Evolutionary conservation across 2,888 invertebrate genomes (phyloP).

Genomic region (Chromoteleia sp.): DNA sequence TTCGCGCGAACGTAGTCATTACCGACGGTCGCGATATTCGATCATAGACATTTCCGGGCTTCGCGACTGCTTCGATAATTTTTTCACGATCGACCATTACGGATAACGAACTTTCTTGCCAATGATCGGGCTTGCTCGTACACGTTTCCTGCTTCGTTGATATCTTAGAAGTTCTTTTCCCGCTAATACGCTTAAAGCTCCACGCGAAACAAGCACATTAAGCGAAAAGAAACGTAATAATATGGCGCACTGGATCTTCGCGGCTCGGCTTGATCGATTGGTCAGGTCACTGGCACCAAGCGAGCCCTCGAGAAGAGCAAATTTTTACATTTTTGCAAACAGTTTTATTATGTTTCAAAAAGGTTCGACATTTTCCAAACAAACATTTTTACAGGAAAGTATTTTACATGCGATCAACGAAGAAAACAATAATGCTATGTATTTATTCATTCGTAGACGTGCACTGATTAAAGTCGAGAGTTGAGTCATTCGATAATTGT

Average conservation of each 20-base stretch:
- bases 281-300: slow-evolving; percentile 49
- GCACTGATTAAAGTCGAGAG: too few relatives aligned
- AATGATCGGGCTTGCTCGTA: slow-evolving; percentile 19
- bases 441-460: too few relatives aligned
- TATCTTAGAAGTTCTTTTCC: slow-evolving; percentile 47
- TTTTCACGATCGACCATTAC: not conserved
- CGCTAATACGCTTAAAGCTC: slow-evolving; percentile 44
- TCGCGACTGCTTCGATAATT: not conserved
- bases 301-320: too few relatives aligned
- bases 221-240: slow-evolving; percentile 39
- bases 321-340: too few relatives aligned
- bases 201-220: not conserved
- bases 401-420: too few relatives aligned
- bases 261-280: slow-evolving; percentile 42
- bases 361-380: too few relatives aligned
- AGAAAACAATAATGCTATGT: too few relatives aligned
- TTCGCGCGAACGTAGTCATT: slow-evolving; percentile 4
- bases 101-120: slow-evolving; percentile 18
- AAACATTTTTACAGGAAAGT: too few relatives aligned
- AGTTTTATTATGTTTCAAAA: too few relatives aligned
- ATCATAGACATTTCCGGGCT: slow-evolving; percentile 19
- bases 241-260: not conserved
- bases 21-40: not conserved
- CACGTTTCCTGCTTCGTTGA: slow-evolving; percentile 19
- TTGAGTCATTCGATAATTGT: too few relatives aligned